Evolutionary conservation across 2,797 vertebrate species (phyloP).

Genomic region (Anableps anableps): DNA sequence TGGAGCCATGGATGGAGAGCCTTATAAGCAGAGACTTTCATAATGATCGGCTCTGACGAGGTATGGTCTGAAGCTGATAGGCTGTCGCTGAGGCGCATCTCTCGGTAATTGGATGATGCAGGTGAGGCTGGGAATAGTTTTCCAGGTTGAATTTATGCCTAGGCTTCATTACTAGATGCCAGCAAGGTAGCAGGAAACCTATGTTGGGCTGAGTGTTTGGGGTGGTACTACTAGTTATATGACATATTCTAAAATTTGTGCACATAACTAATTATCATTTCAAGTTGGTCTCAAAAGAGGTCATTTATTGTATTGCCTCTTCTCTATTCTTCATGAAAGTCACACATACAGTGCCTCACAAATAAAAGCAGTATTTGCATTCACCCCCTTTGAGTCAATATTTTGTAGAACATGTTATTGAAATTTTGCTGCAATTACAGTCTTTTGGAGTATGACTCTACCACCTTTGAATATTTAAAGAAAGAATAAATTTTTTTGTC

Average conservation of each 20-base stretch:
- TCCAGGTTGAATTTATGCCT: too few species aligned
- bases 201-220: slow-evolving; percentile 13
- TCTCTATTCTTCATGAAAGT: background rate
- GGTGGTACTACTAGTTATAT: slow-evolving; percentile 40
- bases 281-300: background rate
- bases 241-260: background rate
- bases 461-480: background rate
- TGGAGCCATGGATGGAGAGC: too few species aligned
- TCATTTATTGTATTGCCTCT: background rate
- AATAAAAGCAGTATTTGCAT: background rate
- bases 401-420: background rate
- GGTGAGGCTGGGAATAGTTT: too few species aligned
- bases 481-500: background rate
- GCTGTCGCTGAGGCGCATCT: too few species aligned
- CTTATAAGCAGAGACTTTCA: too few species aligned
- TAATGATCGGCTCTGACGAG: too few species aligned
- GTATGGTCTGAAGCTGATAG: too few species aligned
- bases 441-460: background rate
- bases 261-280: background rate
- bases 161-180: slow-evolving; percentile 10
- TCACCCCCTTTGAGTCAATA: background rate
- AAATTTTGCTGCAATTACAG: background rate
- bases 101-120: too few species aligned
- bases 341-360: background rate
- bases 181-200: slow-evolving; percentile 23